Base-by-base conservation (phyloP, 2,888 invertebrate species). In the Ceriagrion tenellum region DNA sequence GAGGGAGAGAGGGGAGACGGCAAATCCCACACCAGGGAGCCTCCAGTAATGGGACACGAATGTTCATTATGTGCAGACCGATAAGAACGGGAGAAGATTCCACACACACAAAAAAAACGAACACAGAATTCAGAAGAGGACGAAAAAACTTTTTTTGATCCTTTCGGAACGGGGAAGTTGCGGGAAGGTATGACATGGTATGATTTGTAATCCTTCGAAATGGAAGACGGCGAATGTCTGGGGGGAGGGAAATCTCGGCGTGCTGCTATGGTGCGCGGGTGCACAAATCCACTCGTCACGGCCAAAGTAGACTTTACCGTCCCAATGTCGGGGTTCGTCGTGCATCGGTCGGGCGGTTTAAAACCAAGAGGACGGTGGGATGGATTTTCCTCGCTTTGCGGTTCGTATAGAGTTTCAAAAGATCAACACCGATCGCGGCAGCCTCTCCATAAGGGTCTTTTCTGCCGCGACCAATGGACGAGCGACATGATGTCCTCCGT, bases 171-270 rank as follows among this genome's bases (percentile, higher is more conserved):
- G 81, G 81, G 26, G 81, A 16, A 16, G 16, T 81, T 35, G 81
- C 35, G 13, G 81, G 30, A 13, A n/a, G n/a, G 69, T 12, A 23
- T 69, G 69, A 69, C n/a, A 26, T n/a, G 13, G 81, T 81, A 81
- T 81, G 81, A 81, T 81, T 81, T 81, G 81, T 81, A 35, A 81
- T 35, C 30, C 35, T 81, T 81, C 81, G 81, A 13, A 81, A 81
- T 4, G 81, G 30, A 35, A 35, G 35, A 59, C 3, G 59, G 59
- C 20, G 18, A 59, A 59, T 59, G 59, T 59, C 13, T 4, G 30
- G 13, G 35, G 30, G 35, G 30, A 81, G 35, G 35, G 4, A 47
- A 35, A 81, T 35, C 16, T 8, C 59, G 4, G 35, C 16, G 69
- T 69, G 69, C 23, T 69, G 35, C 81, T 35, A n/a, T 81, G 35